Base-by-base conservation (phyloP, 2,113 vertebrate species). In the Triplophysa siluroides region DNA sequence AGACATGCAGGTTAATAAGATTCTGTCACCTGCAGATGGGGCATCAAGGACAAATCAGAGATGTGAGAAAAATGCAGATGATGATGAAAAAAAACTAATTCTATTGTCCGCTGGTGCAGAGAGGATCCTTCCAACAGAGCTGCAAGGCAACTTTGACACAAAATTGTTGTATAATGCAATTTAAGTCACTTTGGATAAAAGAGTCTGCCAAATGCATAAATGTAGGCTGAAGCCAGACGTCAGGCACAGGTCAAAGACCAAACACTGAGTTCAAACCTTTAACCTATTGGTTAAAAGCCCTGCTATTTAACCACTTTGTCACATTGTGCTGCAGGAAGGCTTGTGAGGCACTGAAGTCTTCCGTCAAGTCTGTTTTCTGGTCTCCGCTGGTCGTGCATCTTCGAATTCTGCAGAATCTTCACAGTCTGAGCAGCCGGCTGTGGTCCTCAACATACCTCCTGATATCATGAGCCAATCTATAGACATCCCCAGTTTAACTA, bases 301-400 rank as follows among this genome's bases (percentile, higher is more conserved):
- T 10, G 24, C 47, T 71, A 1, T 56, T 61, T 18, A 54, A 63
- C 69, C 33, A n/a, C 11, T 47, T 23, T n/a, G 11, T 72, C 43
- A 33, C 2, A 7, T 71, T 29, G 29, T 78, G 72, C 80, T 18
- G 9, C 71, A 98, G 97, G 89, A 91, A 93, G 6, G 92, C 91
- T 19, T 98, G 95, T 0, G 96, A 98, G 81, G 94, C 94, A 62
- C 91, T 98, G 74, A 89, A 93, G 82, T 85, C 90, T 76, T 97
- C 97, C 1, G 90, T 96, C 0, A 94, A 96, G 81, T 91, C 91
- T 12, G 89, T 96, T 1, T 93, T 94, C 0, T 89, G 91, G 10
- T 91, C 92, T 9, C 94, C 95, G 3, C 91, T 93, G 2, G 94
- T 94, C 1, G 85, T 93, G 23, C 95, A 95, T 73, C 94, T 96